phyloP scores from a whole-genome alignment of 2,888 invertebrate genomes.

The Dasysyrphus tricinctus region DNA sequence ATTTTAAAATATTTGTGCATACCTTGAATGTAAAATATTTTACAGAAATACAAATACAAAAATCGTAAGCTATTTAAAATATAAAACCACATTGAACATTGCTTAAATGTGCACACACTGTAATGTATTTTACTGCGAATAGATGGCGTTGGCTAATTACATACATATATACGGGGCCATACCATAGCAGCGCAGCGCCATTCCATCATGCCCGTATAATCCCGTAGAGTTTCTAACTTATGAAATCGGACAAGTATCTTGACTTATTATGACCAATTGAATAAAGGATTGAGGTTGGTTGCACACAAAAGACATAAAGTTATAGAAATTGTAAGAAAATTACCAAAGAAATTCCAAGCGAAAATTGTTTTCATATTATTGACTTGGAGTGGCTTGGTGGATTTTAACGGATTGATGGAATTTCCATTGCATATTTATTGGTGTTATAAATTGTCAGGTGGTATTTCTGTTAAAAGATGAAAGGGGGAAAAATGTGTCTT shows the following conservation, averaged over 20 bases:
- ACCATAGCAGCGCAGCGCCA: not conserved
- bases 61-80: not conserved
- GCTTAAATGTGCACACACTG: conserved; percentile 3
- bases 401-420: conserved; percentile 12
- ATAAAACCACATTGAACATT: conserved; percentile 13
- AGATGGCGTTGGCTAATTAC: conserved; percentile 60
- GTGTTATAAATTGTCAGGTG: conserved; percentile 27
- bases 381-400: not conserved
- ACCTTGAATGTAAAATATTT: conserved; percentile 23
- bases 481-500: not conserved
- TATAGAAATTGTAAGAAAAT: conserved; percentile 35
- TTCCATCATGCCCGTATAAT: not conserved
- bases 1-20: conserved; percentile 16
- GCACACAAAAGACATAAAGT: conserved; percentile 12
- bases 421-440: conserved; percentile 56
- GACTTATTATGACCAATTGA: conserved; percentile 29
- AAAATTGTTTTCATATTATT: conserved; percentile 6
- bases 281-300: not conserved
- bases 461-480: not conserved
- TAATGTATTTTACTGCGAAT: conserved; percentile 3
- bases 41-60: not conserved
- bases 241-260: conserved; percentile 35
- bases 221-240: conserved; percentile 18
- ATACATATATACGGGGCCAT: not conserved
- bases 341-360: conserved; percentile 34